phyloP scores from a whole-genome alignment of 2,113 vertebrate species.

The Hystrix cristata region DNA sequence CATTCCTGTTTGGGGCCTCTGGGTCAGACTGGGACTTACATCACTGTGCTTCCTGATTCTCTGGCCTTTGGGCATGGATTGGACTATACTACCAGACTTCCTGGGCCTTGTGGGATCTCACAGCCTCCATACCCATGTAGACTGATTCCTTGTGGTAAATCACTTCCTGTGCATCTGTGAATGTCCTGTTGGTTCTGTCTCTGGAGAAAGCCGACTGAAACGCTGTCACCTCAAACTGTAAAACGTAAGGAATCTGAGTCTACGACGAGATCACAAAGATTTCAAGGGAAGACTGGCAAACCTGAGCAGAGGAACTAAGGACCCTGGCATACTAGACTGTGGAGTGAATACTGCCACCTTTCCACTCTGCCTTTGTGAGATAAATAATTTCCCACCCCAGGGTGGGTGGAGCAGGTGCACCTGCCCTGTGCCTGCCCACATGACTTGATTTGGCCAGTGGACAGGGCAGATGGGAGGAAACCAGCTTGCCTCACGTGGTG shows the following conservation, averaged over 20 bases:
- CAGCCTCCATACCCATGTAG: not conserved
- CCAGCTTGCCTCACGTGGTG: not conserved
- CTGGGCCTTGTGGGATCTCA: not conserved
- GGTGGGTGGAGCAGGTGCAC: not conserved
- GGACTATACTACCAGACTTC: no score
- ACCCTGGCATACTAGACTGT: not conserved
- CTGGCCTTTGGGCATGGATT: not conserved
- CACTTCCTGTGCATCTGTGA: not conserved
- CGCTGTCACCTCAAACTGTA: not conserved
- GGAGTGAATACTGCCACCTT: not conserved
- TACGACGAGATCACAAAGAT: not conserved
- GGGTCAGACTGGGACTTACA: not conserved
- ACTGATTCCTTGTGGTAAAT: not conserved
- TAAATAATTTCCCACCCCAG: not conserved
- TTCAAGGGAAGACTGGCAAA: not conserved
- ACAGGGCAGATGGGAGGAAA: not conserved
- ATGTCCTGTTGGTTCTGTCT: not conserved
- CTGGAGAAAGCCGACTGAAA: not conserved
- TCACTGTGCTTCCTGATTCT: not conserved
- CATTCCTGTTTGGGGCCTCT: not conserved
- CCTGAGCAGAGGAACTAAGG: not conserved
- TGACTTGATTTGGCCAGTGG: not conserved
- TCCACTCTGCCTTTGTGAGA: not conserved
- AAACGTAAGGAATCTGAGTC: not conserved
- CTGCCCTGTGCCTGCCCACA: not conserved